These are phyloP conservation scores for Hoplodrina ambigua DNA, from an alignment of 2,888 invertebrate genomes.

Conservation along the genomic window DNA sequence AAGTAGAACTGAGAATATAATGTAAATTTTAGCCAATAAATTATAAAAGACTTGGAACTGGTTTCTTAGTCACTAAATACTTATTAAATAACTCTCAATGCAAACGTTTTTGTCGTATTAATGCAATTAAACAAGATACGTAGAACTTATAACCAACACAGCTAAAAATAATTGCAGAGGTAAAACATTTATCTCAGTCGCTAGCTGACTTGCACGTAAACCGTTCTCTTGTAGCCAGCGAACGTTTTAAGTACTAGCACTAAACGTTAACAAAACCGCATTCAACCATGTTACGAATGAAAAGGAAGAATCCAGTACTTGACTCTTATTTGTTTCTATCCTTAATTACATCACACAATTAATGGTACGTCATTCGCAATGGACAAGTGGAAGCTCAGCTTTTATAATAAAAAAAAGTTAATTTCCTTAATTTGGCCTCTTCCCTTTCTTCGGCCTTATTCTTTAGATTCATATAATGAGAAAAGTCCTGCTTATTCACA, in stretches of 20 bases:
- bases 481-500: conserved; percentile 76
- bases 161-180: conserved; percentile 24
- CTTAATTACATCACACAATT: conserved; percentile 84
- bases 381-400: conserved; percentile 72
- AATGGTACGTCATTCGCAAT: conserved; percentile 86
- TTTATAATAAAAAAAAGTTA: conserved; percentile 86
- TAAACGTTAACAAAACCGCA: conserved; percentile 55
- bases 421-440: conserved; percentile 86
- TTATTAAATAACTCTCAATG: not conserved
- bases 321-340: conserved; percentile 72
- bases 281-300: conserved; percentile 47
- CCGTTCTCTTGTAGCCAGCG: conserved; percentile 23
- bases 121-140: not conserved
- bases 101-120: not conserved
- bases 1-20: not conserved
- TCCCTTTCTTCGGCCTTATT: conserved; percentile 77
- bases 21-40: not conserved
- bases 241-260: conserved; percentile 50
- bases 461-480: conserved; percentile 78
- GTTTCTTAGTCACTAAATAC: not conserved
- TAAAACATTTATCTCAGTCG: conserved; percentile 46
- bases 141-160: conserved; percentile 13
- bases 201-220: conserved; percentile 46
- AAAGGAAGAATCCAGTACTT: conserved; percentile 56
- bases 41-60: not conserved